These are phyloP conservation scores for Smittia sp. DNA, from an alignment of 2,888 invertebrate genomes.

Conservation along the genomic window DNA sequence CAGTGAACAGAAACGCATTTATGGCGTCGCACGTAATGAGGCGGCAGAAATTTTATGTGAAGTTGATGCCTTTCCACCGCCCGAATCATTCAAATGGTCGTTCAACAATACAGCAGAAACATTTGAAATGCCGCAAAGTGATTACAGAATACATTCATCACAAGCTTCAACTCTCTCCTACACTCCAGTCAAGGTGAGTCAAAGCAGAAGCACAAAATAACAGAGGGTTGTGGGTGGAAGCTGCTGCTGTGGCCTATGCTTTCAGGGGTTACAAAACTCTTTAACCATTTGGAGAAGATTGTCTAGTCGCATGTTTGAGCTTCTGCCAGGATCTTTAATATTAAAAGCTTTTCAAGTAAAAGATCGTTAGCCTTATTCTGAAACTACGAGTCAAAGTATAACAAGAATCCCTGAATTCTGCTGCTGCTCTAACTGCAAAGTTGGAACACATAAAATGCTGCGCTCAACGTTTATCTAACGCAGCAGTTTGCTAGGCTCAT, in stretches of 20 bases:
- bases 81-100: slow-evolving; percentile 80
- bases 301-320: too few species aligned
- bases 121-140: slow-evolving; percentile 68
- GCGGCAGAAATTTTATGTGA: slow-evolving; percentile 75
- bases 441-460: background rate
- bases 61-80: slow-evolving; percentile 81
- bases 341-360: too few species aligned
- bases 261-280: background rate
- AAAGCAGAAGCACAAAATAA: too few species aligned
- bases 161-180: slow-evolving; percentile 68
- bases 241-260: too few species aligned
- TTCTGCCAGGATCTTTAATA: too few species aligned
- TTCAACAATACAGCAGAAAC: slow-evolving; percentile 86
- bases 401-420: background rate
- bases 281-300: background rate
- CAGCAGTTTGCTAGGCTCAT: background rate
- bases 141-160: slow-evolving; percentile 60
- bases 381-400: too few species aligned
- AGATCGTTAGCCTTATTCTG: too few species aligned
- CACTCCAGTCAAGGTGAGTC: slow-evolving; percentile 61
- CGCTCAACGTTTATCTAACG: background rate
- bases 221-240: too few species aligned
- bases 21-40: slow-evolving; percentile 80
- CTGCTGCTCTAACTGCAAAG: background rate
- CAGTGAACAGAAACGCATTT: slow-evolving; percentile 70